A percentile compares a stretch with the other conserved stretches of the same genome.
Evolutionary conservation across 2,113 vertebrate species (phyloP).

Genomic region (Muntiacus muntjak): DNA sequence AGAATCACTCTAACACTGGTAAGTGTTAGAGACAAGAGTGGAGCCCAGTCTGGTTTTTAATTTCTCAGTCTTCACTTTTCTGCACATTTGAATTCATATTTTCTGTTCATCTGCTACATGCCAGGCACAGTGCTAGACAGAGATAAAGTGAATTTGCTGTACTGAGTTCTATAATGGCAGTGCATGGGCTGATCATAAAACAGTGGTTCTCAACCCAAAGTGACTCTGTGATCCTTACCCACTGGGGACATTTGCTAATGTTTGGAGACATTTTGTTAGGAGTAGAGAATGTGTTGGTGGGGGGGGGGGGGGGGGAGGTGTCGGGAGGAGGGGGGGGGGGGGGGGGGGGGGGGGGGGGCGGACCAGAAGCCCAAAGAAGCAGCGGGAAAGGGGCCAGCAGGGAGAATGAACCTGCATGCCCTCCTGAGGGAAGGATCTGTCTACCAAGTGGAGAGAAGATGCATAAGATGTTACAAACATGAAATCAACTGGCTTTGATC

Average conservation of each 20-base stretch:
- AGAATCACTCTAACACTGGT: neutral
- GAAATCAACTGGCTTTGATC: neutral
- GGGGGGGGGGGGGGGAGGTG: no score
- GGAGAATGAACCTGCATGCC: neutral
- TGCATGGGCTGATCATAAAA: neutral
- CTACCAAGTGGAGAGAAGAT: neutral
- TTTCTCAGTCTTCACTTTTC: neutral
- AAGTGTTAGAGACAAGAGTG: neutral
- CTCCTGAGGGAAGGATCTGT: neutral
- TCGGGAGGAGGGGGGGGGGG: no score
- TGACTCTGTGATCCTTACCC: neutral
- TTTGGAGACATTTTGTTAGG: neutral
- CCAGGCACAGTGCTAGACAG: neutral
- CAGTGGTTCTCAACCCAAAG: neutral
- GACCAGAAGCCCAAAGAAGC: neutral
- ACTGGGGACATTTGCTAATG: neutral
- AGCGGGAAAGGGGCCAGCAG: neutral
- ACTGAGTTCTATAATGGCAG: neutral
- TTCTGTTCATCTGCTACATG: neutral
- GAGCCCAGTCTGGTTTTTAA: neutral
- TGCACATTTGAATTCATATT: neutral
- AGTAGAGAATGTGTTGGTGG: neutral
- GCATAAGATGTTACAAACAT: fast-evolving
- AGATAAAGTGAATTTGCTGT: neutral
- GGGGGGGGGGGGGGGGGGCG: no score